Conservation (phyloP, 2,797 vertebrate species). For the Hyperoplus lanceolatus region DNA sequence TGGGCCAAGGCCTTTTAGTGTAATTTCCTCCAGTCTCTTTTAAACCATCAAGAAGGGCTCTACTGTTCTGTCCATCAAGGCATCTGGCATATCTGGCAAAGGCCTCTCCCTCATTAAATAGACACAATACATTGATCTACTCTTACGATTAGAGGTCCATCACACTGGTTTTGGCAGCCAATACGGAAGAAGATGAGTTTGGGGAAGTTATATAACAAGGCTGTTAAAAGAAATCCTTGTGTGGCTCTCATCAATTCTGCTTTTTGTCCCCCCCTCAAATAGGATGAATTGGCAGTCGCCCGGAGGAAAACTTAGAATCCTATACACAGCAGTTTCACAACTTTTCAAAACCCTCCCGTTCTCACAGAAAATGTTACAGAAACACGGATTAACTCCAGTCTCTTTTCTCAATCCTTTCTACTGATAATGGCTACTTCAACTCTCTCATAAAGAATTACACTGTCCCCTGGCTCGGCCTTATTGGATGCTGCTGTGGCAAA, state of each 20-base stretch:
- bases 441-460: conserved; percentile 59
- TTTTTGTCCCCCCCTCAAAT: conserved; percentile 69
- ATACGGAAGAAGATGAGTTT: conserved; percentile 31
- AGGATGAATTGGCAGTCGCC: conserved; percentile 58
- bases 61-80: conserved; percentile 18
- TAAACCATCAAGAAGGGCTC: conserved; percentile 27
- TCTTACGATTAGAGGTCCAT: conserved; percentile 34
- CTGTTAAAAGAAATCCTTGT: conserved; percentile 56
- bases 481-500: conserved; percentile 35
- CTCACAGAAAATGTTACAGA: conserved; percentile 65
- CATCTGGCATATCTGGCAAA: conserved; percentile 25
- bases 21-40: conserved; percentile 23
- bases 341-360: conserved; percentile 54
- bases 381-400: conserved; percentile 55
- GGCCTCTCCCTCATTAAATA: conserved; percentile 37
- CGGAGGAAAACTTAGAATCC: conserved; percentile 63
- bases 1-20: not conserved
- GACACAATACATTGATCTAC: conserved; percentile 41
- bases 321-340: conserved; percentile 65
- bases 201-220: conserved; percentile 53
- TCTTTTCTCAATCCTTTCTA: conserved; percentile 44
- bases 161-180: conserved; percentile 46
- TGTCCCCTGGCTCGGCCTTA: conserved; percentile 46
- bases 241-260: conserved; percentile 62
- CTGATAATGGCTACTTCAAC: conserved; percentile 60